phyloP scores from a whole-genome alignment of 2,888 invertebrate species.

The Sialis lutaria region DNA sequence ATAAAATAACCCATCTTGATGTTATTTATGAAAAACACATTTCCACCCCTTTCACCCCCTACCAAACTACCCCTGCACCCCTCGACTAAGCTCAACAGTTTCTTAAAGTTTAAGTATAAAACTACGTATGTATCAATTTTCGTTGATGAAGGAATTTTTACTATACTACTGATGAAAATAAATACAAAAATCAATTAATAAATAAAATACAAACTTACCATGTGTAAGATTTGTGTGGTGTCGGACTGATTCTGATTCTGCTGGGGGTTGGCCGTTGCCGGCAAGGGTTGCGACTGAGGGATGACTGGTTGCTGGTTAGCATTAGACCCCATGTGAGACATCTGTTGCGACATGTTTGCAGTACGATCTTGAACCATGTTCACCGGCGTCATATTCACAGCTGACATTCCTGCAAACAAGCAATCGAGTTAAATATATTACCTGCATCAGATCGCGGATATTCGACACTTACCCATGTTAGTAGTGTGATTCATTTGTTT shows the following conservation, averaged over 20 bases:
- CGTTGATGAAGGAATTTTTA: no score
- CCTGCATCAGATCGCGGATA: background rate
- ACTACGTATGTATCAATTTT: no score
- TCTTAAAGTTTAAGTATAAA: no score
- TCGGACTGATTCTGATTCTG: conserved; percentile 22
- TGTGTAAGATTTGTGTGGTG: conserved; percentile 5
- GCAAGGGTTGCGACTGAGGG: background rate
- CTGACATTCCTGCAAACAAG: background rate
- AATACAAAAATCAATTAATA: no score
- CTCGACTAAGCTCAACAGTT: no score
- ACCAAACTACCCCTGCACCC: no score
- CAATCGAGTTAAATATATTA: background rate
- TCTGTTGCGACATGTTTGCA: background rate
- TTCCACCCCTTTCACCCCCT: no score
- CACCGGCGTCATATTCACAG: conserved; percentile 2
- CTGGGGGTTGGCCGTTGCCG: conserved; percentile 26
- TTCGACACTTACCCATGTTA: background rate
- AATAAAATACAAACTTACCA: conserved; percentile 6
- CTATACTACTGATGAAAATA: no score
- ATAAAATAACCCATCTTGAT: no score
- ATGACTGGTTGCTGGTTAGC: background rate
- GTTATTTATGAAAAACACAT: no score
- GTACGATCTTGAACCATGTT: conserved; percentile 5
- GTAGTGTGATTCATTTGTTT: background rate
- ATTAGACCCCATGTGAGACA: background rate